phyloP scores from a whole-genome alignment of 2,888 invertebrate genomes.

The Polylopha cassiicola region DNA sequence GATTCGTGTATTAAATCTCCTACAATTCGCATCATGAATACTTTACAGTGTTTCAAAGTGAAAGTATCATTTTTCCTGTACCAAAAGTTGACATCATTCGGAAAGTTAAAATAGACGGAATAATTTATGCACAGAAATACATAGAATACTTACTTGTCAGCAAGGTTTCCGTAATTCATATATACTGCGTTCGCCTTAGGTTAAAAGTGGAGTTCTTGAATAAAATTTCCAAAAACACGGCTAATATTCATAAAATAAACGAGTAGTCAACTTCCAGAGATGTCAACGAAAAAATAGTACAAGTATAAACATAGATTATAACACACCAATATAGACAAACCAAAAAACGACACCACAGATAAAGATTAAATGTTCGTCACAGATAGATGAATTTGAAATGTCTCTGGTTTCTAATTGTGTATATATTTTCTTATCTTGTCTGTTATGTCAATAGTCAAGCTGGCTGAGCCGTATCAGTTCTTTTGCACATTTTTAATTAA shows the following conservation, averaged over 20 bases:
- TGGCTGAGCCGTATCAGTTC: no score
- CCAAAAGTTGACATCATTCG: slow-evolving; percentile 53
- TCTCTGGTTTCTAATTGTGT: no score
- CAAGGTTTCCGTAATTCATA: slow-evolving; percentile 15
- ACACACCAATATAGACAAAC: not conserved
- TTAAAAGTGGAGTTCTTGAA: not conserved
- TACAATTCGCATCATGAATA: slow-evolving; percentile 7
- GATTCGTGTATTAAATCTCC: no score
- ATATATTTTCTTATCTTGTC: no score
- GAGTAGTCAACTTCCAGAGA: slow-evolving; percentile 17
- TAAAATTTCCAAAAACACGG: slow-evolving; percentile 15
- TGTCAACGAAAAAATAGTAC: slow-evolving; percentile 21
- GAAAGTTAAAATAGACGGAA: slow-evolving; percentile 31
- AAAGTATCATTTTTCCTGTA: slow-evolving; percentile 21
- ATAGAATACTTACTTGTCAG: slow-evolving; percentile 11
- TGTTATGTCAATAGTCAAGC: no score
- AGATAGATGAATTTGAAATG: not conserved
- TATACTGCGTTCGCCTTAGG: not conserved
- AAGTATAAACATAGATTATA: slow-evolving; percentile 5
- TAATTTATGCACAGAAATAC: slow-evolving; percentile 18
- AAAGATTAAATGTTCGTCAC: not conserved
- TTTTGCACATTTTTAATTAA: no score
- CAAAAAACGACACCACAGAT: not conserved
- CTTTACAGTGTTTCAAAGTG: slow-evolving; percentile 25
- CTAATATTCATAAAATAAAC: slow-evolving; percentile 16